Conservation (phyloP, 1,140 invertebrate species). For the Zaprionus camerounensis region DNA sequence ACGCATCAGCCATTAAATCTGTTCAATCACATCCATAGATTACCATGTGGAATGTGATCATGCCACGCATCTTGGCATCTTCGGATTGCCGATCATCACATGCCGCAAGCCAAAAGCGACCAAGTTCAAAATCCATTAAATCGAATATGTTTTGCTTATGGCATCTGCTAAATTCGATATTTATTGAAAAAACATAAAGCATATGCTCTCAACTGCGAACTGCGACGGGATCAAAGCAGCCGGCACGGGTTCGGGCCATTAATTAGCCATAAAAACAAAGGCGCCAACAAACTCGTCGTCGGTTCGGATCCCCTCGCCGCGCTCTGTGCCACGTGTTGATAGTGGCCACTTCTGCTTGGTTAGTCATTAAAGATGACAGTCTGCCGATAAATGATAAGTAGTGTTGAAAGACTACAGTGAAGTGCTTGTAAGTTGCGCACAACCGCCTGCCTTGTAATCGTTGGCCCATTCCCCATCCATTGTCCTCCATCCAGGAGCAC, state of each 20-base stretch:
- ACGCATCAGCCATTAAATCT: not conserved
- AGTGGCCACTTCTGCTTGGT: not conserved
- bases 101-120: slow-evolving; percentile 2
- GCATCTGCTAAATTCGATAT: slow-evolving; percentile 38
- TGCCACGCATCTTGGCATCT: not conserved
- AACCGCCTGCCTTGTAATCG: not conserved
- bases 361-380: slow-evolving; percentile 23
- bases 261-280: slow-evolving; percentile 54
- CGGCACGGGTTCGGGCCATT: slow-evolving; percentile 25
- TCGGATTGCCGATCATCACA: not conserved
- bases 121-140: slow-evolving; percentile 17
- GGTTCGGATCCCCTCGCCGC: not conserved
- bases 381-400: not conserved
- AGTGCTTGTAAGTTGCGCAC: not conserved
- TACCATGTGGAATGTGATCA: not conserved
- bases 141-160: slow-evolving; percentile 31
- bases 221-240: slow-evolving; percentile 31
- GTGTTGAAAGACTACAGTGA: not conserved
- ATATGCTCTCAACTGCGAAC: slow-evolving; percentile 40
- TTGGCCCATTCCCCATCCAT: not conserved
- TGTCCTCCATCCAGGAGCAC: slow-evolving; percentile 7
- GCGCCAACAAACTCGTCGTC: slow-evolving; percentile 7
- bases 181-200: slow-evolving; percentile 57
- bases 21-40: not conserved
- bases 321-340: slow-evolving; percentile 1